Evolutionary conservation across 2,797 vertebrate species (phyloP), one percentile per base, ranked within the genome.

Genomic region (Euthynnus affinis): DNA sequence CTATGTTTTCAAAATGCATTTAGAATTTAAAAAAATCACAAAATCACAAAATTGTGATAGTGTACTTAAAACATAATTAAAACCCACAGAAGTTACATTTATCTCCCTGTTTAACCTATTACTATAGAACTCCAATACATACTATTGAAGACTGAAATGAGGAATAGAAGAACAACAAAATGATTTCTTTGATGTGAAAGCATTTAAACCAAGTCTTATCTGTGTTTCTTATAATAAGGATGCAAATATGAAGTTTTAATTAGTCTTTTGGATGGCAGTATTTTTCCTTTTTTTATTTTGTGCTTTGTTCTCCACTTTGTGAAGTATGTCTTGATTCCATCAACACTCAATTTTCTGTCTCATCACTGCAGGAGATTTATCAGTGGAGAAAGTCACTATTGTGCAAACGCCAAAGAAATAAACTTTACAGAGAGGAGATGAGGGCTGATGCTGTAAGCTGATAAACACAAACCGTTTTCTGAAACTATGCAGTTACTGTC

Each of bases 211-310:
- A 46, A 37, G 61, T 67, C 78, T 61, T 53, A 4, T 63, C 55
- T 74, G 25, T 42, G 22, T 61, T 64, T 51, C 57, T 58, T 58
- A 67, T 55, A 71, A 46, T 57, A 29, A 32, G 9, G 22, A 78
- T 70, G 17, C 34, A 71, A 70, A 57, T 32, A 7, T 44, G 2
- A 75, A 63, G 56, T 71, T 80, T 82, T 66, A 74, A 78, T 84
- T 68, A 80, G 51, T 53, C 70, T 81, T 76, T 63, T 15, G 27
- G 32, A 82, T 1, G 1, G 75, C 3, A 12, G 15, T 8, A 37
- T 29, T 3, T 73, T 72, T 48, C 6, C 6, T 48, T 48, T 64
- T 48, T 64, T 40, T 37, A n/a, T 20, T 56, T 81, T 64, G 58
- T 46, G 44, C 65, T 78, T 81, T 83, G 32, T 68, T 80, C 63